Conservation (phyloP, 2,797 vertebrate genomes). For the Scleropages formosus region DNA sequence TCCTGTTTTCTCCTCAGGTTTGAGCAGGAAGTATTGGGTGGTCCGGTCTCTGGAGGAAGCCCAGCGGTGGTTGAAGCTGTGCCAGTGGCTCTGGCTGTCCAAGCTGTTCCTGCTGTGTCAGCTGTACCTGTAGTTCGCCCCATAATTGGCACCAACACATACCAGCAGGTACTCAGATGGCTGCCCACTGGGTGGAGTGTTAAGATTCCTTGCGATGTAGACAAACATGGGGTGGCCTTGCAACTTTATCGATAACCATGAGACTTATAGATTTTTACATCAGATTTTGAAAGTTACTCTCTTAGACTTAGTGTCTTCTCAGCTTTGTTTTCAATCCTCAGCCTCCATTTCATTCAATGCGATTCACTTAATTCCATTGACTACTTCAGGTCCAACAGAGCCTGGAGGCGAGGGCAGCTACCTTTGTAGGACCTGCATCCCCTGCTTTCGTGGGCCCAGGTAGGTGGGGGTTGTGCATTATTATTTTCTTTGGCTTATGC, state of each 20-base stretch:
- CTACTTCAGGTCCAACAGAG: constrained; percentile 82
- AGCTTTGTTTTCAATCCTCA: background rate
- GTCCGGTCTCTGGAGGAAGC: constrained; percentile 62
- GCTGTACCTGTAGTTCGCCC: constrained; percentile 70
- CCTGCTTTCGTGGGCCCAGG: constrained; percentile 78
- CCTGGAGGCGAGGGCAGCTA: constrained; percentile 83
- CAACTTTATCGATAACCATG: no score
- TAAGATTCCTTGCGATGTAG: background rate
- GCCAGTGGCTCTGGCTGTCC: constrained; percentile 67
- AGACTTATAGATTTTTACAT: no score
- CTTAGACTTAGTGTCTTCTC: background rate
- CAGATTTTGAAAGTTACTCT: background rate
- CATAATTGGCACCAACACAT: constrained; percentile 89
- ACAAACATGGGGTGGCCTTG: background rate
- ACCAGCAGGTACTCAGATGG: constrained; percentile 73
- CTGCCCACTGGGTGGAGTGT: background rate
- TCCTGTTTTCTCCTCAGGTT: constrained; percentile 63
- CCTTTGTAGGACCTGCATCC: constrained; percentile 77
- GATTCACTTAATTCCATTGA: background rate
- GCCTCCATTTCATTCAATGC: background rate
- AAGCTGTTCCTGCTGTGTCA: constrained; percentile 59
- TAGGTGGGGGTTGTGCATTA: constrained; percentile 35
- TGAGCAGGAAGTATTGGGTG: constrained; percentile 89
- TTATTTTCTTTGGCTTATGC: background rate
- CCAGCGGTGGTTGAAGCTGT: constrained; percentile 66